Percentiles rank a stretch among this genome's conserved stretches.
phyloP scores from a whole-genome alignment of 2,888 invertebrate species.

The Caenorhabditis wallacei region DNA sequence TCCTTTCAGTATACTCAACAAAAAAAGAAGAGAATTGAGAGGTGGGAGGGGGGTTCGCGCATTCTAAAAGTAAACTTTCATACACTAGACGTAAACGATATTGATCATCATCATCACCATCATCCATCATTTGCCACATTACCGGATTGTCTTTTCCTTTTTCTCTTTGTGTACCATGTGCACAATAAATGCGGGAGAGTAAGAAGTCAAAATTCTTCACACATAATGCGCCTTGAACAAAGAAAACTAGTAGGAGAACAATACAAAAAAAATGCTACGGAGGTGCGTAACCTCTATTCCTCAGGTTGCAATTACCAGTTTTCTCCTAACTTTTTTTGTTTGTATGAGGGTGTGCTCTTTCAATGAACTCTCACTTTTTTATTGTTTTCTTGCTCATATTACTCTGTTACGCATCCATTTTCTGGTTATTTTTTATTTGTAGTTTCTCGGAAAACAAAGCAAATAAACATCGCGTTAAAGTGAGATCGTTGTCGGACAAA shows the following conservation, averaged over 20 bases:
- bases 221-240: conserved; percentile 12
- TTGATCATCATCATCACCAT: conserved; percentile 50
- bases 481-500: conserved; percentile 39
- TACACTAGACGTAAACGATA: conserved; percentile 53
- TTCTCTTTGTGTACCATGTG: conserved; percentile 45
- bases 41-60: conserved; percentile 41
- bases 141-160: conserved; percentile 57
- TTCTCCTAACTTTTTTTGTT: conserved; percentile 3
- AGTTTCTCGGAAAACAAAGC: conserved; percentile 23
- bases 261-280: conserved; percentile 34
- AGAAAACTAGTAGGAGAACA: conserved; percentile 60
- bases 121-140: conserved; percentile 46
- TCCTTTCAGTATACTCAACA: conserved; percentile 41
- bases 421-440: conserved; percentile 4
- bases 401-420: conserved; percentile 19
- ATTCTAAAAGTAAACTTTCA: conserved; percentile 60
- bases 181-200: conserved; percentile 23
- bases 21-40: conserved; percentile 5
- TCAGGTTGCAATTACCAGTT: conserved; percentile 54
- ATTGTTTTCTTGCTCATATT: conserved; percentile 34
- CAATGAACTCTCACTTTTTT: conserved; percentile 1
- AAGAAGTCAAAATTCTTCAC: conserved; percentile 29
- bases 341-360: conserved; percentile 11
- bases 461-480: conserved; percentile 44
- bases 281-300: conserved; percentile 27